Conservation (phyloP, 2,113 vertebrate species). For the Cromileptes altivelis region DNA sequence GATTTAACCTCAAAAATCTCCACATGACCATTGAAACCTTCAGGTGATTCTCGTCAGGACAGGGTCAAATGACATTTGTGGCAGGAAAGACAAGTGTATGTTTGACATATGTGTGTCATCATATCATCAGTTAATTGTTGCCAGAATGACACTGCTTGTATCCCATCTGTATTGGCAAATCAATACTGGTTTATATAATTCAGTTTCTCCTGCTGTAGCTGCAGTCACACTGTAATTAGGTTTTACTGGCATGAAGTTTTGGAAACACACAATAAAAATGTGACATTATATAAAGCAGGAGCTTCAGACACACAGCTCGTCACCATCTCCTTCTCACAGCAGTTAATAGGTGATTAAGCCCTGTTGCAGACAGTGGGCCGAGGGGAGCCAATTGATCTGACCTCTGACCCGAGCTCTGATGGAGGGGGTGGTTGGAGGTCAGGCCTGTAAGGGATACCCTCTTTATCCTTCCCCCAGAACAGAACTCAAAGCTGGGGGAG, state of each 20-base stretch:
- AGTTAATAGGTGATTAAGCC: constrained; percentile 97
- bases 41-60: not conserved
- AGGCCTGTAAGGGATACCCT: constrained; percentile 98
- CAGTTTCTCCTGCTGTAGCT: not conserved
- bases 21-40: not conserved
- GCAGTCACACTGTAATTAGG: not conserved
- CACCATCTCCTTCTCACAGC: constrained; percentile 80
- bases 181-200: not conserved
- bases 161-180: not conserved
- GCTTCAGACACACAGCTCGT: constrained; percentile 43
- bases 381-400: constrained; percentile 93
- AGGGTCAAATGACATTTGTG: no score
- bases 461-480: constrained; percentile 94
- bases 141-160: not conserved
- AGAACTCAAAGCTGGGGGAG: constrained; percentile 93
- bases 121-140: no score
- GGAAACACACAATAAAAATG: not conserved
- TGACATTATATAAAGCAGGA: not conserved
- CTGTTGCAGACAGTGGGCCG: constrained; percentile 91
- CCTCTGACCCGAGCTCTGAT: constrained; percentile 88
- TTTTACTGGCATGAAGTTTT: not conserved
- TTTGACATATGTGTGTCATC: not conserved
- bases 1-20: not conserved
- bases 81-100: not conserved
- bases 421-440: constrained; percentile 91